Evolutionary conservation across 1,140 invertebrate genomes (phyloP), one percentile per base, ranked within the genome.

Genomic region (Eumeta japonica): DNA sequence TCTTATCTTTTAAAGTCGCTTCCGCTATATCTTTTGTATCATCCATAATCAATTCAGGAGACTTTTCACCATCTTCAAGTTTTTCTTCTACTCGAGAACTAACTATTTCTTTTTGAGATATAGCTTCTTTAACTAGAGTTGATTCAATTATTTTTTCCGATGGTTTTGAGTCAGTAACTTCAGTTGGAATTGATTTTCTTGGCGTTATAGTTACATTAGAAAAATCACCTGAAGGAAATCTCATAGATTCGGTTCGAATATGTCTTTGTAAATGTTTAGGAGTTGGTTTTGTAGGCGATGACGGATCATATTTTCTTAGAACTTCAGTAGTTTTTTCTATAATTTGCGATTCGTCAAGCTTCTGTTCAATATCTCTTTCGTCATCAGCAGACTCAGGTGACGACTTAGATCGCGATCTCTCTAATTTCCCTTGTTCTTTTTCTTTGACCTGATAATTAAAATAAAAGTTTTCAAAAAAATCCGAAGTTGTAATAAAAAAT

Each of bases 221-320:
- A 45, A 76, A 77, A 39, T 77, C 75, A 13, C 75, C 75, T 1
- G 75, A 77, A 10, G 75, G 68, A 35, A 77, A 77, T 43, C 70
- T 59, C 75, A 77, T 77, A 1, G 75, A 77, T 39, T 77, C 75
- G 40, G 75, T 77, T 52, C 75, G 67, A 52, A 76, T 72, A 45
- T 77, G 75, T 36, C 73, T 65, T 56, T 76, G 75, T 43, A 77
- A 59, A 50, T 75, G 73, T 51, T 73, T 73, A 4, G 73, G 73
- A 12, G 72, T 73, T n/a, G 73, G 72, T 46, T 76, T 77, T 10
- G 64, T 66, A 3, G 74, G 64, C 17, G 67, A 75, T 9, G 62
- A 71, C 3, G 67, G 64, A 24, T 71, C 67, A 40, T 60, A 70
- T 37, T 72, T 72, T 31, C 60, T 63, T 41, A 74, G 70, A 39